Conservation (phyloP, 2,113 vertebrate species). For the Synodontis membranacea region DNA sequence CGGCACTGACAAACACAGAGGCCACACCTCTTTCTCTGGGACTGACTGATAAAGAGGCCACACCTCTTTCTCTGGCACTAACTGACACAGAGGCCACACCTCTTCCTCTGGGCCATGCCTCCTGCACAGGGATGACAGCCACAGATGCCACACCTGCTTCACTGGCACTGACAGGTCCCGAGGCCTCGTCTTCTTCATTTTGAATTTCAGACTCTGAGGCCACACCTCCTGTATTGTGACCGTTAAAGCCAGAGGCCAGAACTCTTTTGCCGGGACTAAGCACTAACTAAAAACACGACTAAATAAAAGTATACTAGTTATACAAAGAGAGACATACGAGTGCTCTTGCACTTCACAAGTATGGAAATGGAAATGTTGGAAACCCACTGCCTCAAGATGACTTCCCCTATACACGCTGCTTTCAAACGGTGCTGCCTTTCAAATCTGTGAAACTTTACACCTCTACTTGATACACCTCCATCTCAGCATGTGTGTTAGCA, state of each 20-base stretch:
- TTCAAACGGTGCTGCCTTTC: not conserved
- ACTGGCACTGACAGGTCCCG: not conserved
- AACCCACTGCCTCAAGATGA: not conserved
- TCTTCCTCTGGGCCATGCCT: not conserved
- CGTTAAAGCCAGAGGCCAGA: not conserved
- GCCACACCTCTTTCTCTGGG: not conserved
- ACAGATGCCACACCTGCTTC: not conserved
- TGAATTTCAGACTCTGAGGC: not conserved
- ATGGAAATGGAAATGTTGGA: not conserved
- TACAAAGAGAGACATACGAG: no score
- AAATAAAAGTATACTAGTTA: not conserved
- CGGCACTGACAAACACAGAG: not conserved
- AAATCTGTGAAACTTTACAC: not conserved
- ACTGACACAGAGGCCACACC: not conserved
- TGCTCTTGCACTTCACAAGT: not conserved
- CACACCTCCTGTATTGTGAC: not conserved
- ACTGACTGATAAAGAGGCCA: not conserved
- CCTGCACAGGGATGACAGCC: not conserved
- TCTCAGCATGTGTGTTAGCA: not conserved
- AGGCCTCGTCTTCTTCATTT: not conserved
- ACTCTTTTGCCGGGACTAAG: not conserved
- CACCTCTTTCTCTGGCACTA: not conserved
- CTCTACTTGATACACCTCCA: not conserved
- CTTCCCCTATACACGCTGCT: not conserved
- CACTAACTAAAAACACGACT: not conserved